These are phyloP conservation scores for Epistrophe eligans DNA, from an alignment of 2,888 invertebrate genomes.

Conservation along the genomic window DNA sequence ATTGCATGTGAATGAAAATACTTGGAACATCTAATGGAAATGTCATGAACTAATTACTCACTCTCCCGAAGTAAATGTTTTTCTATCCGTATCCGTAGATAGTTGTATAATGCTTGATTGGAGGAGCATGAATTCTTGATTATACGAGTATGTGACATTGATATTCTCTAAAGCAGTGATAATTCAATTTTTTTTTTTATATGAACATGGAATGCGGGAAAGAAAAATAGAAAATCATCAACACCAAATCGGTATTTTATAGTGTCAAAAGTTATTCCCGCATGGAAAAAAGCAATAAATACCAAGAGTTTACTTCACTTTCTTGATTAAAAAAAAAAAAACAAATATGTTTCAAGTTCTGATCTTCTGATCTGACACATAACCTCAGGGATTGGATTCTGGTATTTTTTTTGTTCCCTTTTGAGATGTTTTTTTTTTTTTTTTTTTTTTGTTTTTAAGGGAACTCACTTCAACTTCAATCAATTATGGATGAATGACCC, in stretches of 20 bases:
- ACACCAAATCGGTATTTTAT: constrained; percentile 23
- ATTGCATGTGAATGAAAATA: constrained; percentile 57
- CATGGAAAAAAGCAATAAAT: constrained; percentile 32
- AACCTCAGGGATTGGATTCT: constrained; percentile 38
- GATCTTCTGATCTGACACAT: constrained; percentile 25
- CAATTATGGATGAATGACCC: constrained; percentile 63
- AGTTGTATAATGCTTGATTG: constrained; percentile 27
- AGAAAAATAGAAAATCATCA: constrained; percentile 27
- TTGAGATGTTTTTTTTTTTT: background rate
- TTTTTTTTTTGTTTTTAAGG: background rate
- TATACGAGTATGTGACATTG: constrained; percentile 19
- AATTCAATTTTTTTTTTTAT: constrained; percentile 34
- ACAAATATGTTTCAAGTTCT: constrained; percentile 4
- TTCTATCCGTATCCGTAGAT: background rate
- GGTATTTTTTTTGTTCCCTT: constrained; percentile 35
- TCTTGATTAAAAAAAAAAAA: constrained; percentile 26
- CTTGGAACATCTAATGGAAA: constrained; percentile 42
- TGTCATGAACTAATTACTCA: constrained; percentile 65
- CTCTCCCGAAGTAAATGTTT: constrained; percentile 20
- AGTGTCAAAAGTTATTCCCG: constrained; percentile 51
- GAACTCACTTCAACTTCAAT: constrained; percentile 51
- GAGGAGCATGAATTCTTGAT: constrained; percentile 27
- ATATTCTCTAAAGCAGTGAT: constrained; percentile 28
- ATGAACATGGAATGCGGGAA: constrained; percentile 30
- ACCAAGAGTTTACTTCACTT: no score